phyloP scores from a whole-genome alignment of 2,888 invertebrate genomes.

The Lordiphosa andalusiaca region DNA sequence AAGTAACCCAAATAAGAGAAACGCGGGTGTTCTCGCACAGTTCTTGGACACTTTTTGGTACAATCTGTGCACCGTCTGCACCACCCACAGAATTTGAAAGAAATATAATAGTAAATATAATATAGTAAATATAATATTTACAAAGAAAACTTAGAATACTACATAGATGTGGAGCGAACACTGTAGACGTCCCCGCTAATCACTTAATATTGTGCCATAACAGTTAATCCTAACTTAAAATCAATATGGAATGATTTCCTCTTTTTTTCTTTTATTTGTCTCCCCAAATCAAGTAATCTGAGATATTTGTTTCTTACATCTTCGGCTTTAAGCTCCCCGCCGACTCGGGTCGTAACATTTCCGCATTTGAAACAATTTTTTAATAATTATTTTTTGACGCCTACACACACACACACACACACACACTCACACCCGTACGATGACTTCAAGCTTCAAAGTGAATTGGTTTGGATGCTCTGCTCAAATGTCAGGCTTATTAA shows the following conservation, averaged over 20 bases:
- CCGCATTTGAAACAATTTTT: constrained; percentile 69
- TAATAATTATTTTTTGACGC: constrained; percentile 71
- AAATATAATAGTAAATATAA: too few species aligned
- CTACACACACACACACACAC: constrained; percentile 43
- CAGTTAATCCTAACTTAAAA: too few species aligned
- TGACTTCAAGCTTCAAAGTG: constrained; percentile 16
- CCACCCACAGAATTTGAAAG: too few species aligned
- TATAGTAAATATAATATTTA: too few species aligned
- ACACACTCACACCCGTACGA: constrained; percentile 18
- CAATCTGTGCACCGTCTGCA: too few species aligned
- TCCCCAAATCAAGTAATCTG: constrained; percentile 59
- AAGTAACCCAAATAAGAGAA: too few species aligned
- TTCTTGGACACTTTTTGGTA: too few species aligned
- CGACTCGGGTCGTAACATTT: constrained; percentile 54
- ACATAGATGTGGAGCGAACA: too few species aligned
- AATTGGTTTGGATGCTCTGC: constrained; percentile 56
- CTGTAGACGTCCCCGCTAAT: too few species aligned
- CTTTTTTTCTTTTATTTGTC: constrained; percentile 23
- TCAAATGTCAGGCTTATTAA: constrained; percentile 74
- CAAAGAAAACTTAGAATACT: too few species aligned
- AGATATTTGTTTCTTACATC: constrained; percentile 70
- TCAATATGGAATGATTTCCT: constrained; percentile 8
- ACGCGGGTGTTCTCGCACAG: too few species aligned
- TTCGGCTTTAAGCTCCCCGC: constrained; percentile 62
- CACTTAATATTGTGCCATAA: too few species aligned